phyloP scores from a whole-genome alignment of 2,888 invertebrate genomes.

The Pyrrhosoma nymphula region DNA sequence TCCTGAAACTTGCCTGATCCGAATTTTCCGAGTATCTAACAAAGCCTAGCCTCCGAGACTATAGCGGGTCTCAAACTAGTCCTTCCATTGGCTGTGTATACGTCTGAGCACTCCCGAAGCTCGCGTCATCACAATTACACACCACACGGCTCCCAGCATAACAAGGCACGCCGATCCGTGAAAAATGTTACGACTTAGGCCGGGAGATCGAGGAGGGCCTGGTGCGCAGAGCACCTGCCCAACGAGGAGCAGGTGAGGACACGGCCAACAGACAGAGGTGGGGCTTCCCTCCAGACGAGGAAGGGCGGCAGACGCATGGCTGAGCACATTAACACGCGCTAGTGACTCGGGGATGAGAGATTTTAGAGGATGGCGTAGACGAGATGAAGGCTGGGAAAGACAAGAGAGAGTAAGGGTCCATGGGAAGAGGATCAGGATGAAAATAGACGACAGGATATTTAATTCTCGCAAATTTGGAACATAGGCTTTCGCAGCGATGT shows the following conservation, averaged over 20 bases:
- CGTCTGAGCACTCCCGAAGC: no score
- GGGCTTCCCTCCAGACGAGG: background rate
- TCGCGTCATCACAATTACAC: no score
- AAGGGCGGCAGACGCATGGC: background rate
- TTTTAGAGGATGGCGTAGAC: background rate
- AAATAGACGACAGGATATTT: no score
- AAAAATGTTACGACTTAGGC: background rate
- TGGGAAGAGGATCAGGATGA: no score
- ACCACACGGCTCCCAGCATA: no score
- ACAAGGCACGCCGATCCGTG: background rate
- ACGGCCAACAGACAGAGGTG: background rate
- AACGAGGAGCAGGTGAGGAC: background rate
- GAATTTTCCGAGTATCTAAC: no score
- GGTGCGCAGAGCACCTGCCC: background rate
- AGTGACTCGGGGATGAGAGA: background rate
- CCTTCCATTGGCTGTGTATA: no score
- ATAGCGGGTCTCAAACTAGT: no score
- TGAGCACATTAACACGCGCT: background rate
- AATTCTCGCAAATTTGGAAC: no score
- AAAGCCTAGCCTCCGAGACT: no score
- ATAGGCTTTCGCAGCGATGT: no score
- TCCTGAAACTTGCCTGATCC: no score
- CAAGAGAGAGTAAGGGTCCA: background rate
- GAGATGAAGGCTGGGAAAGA: background rate
- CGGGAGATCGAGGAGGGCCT: background rate